Evolutionary conservation across 37 sponge, comb jelly and placozoan genomes (phyloP).

Genomic region (Chondrilla cf. caribensis): DNA sequence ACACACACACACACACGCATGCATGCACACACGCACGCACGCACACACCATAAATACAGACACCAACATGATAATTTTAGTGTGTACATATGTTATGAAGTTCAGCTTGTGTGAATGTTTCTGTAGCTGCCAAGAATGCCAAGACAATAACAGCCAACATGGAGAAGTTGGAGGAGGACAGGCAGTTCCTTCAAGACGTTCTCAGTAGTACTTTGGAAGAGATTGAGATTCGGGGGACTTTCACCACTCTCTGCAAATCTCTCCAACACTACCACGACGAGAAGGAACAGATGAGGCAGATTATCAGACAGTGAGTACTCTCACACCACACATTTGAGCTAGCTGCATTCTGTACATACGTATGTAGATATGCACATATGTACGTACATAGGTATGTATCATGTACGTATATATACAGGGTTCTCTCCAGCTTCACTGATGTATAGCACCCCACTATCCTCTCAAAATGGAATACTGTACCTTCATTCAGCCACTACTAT

Average conservation of each 20-base stretch:
- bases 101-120: neutral
- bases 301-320: conserved; percentile 41
- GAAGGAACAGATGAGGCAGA: conserved; percentile 51
- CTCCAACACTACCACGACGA: conserved; percentile 42
- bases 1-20: no score
- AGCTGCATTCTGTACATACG: neutral
- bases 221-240: conserved; percentile 43
- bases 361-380: neutral
- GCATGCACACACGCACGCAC: no score
- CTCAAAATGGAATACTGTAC: no score
- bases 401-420: neutral
- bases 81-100: neutral
- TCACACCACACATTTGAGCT: neutral
- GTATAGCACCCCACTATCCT: no score
- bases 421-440: neutral
- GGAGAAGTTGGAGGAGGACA: conserved; percentile 61
- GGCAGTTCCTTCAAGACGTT: conserved; percentile 42
- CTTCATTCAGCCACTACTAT: no score
- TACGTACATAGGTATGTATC: neutral
- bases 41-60: no score
- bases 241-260: conserved; percentile 25
- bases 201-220: conserved; percentile 44
- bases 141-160: conserved; percentile 53
- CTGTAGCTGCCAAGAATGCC: conserved; percentile 47
- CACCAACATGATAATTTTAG: neutral